A percentile compares a stretch with the other conserved stretches of the same genome.
phyloP scores from a whole-genome alignment of 2,888 invertebrate genomes.

The Ametastegia equiseti region DNA sequence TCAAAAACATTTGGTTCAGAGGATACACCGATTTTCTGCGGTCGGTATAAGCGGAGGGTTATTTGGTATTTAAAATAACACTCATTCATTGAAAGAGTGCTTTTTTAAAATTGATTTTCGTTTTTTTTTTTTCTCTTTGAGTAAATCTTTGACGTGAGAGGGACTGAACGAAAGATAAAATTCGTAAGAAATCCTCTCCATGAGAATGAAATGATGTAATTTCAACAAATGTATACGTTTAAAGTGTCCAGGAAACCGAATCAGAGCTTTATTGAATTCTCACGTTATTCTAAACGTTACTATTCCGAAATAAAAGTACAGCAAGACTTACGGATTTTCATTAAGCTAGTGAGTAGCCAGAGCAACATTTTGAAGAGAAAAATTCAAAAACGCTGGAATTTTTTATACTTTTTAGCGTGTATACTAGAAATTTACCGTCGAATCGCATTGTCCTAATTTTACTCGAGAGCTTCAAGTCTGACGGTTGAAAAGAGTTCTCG shows the following conservation, averaged over 20 bases:
- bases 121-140: neutral
- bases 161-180: neutral
- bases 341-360: too few species aligned
- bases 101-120: too few species aligned
- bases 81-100: neutral
- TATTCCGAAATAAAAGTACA: constrained; percentile 9
- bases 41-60: neutral
- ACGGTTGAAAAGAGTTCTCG: too few species aligned
- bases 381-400: too few species aligned
- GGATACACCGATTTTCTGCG: constrained; percentile 1
- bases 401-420: too few species aligned
- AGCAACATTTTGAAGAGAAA: too few species aligned
- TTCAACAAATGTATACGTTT: neutral
- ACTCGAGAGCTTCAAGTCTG: too few species aligned
- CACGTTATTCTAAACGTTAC: too few species aligned
- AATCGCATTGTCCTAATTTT: too few species aligned
- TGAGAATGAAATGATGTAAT: neutral
- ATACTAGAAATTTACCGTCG: too few species aligned
- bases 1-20: constrained; percentile 9
- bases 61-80: neutral
- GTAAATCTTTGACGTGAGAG: neutral
- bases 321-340: too few species aligned
- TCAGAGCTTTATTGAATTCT: too few species aligned
- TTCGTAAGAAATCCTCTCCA: neutral
- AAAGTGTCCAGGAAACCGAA: neutral